These are phyloP conservation scores for Beaufortia kweichowensis DNA, from an alignment of 2,113 vertebrate genomes.

Conservation along the genomic window DNA sequence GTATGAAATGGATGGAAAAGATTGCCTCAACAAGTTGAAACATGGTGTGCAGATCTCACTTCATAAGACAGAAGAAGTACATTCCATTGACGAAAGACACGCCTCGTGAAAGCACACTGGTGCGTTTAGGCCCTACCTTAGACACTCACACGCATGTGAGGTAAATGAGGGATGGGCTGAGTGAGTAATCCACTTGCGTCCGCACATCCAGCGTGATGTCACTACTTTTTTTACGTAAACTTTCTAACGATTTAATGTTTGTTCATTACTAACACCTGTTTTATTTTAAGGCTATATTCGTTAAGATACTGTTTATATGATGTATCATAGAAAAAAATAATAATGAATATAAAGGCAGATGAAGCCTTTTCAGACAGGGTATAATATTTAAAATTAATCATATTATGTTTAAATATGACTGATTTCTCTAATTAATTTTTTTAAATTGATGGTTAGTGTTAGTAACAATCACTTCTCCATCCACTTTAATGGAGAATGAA, in stretches of 20 bases:
- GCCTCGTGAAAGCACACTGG: background rate
- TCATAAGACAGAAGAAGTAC: conserved; percentile 27
- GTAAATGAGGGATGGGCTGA: conserved; percentile 25
- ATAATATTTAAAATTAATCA: too few species aligned
- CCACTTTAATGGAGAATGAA: too few species aligned
- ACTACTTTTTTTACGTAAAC: background rate
- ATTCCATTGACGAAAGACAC: conserved; percentile 21
- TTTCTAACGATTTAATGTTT: background rate
- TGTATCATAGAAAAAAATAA: too few species aligned
- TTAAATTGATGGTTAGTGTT: too few species aligned
- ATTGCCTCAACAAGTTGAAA: conserved; percentile 45
- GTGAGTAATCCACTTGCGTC: conserved; percentile 20
- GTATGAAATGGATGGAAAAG: conserved; percentile 24
- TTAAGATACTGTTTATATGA: too few species aligned
- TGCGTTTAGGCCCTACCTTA: background rate
- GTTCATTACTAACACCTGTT: background rate
- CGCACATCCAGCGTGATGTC: background rate
- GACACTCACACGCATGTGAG: conserved; percentile 15
- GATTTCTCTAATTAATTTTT: too few species aligned
- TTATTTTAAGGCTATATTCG: too few species aligned
- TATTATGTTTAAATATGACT: too few species aligned
- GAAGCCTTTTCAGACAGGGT: too few species aligned
- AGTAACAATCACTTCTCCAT: too few species aligned
- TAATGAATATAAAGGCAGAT: too few species aligned
- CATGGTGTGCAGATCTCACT: conserved; percentile 23